Evolutionary conservation across 23 tunicate species (phyloP).

Genomic region (Ascidia mentula): DNA sequence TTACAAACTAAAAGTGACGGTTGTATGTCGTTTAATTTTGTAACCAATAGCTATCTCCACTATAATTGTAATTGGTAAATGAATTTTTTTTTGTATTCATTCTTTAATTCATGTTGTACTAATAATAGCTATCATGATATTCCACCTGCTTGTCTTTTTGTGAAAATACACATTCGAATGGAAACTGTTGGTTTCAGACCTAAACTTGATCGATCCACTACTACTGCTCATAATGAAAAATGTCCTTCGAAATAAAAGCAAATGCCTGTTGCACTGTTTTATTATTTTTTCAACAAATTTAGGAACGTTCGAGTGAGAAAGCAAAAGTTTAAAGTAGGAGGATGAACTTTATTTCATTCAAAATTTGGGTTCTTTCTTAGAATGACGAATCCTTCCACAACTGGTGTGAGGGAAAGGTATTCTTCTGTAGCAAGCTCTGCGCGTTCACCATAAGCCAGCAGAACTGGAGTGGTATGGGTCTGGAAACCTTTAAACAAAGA

Average conservation of each 20-base stretch:
- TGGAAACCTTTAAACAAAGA: conserved; percentile 77
- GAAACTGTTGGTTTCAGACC: too few relatives aligned
- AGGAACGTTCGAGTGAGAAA: neutral
- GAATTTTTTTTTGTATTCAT: too few relatives aligned
- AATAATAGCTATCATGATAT: too few relatives aligned
- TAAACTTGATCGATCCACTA: too few relatives aligned
- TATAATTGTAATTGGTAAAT: too few relatives aligned
- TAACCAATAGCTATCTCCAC: too few relatives aligned
- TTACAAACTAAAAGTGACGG: too few relatives aligned
- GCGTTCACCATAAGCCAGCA: conserved; percentile 93
- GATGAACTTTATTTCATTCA: conserved; percentile 28
- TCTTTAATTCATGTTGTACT: too few relatives aligned
- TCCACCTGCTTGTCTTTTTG: too few relatives aligned
- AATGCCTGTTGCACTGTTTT: neutral
- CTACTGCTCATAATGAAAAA: too few relatives aligned
- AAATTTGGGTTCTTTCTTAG: conserved; percentile 86
- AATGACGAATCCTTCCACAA: conserved; percentile 94
- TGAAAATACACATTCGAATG: too few relatives aligned
- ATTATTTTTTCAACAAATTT: neutral
- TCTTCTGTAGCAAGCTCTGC: conserved; percentile 98
- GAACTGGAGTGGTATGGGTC: conserved; percentile 96
- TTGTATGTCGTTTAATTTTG: too few relatives aligned
- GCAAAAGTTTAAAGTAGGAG: neutral
- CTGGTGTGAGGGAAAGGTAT: conserved; percentile 88
- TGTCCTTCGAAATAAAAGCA: neutral